Conservation (phyloP, 2,888 invertebrate species). For the Sminthurides aquaticus region DNA sequence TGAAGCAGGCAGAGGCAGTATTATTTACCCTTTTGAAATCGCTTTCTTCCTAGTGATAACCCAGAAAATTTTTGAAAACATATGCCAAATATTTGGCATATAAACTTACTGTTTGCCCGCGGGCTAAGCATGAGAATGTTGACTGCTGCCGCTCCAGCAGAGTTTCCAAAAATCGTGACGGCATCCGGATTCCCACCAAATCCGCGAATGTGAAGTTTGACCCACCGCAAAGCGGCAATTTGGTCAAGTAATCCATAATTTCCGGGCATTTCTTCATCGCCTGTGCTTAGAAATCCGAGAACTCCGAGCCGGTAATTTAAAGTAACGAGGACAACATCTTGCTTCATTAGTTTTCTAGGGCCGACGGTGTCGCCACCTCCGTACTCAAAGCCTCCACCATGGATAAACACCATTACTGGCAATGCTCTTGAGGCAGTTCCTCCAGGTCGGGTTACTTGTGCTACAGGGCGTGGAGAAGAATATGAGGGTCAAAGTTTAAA, state of each 20-base stretch:
- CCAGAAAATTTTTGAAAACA: background rate
- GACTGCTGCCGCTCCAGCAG: conserved; percentile 50
- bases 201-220: conserved; percentile 9
- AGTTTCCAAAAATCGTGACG: conserved; percentile 52
- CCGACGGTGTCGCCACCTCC: conserved; percentile 54
- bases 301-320: conserved; percentile 59
- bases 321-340: conserved; percentile 60
- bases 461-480: conserved; percentile 1
- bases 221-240: conserved; percentile 23
- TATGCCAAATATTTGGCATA: background rate
- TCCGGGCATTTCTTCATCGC: conserved; percentile 25
- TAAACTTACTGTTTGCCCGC: conserved; percentile 46
- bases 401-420: conserved; percentile 60
- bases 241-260: conserved; percentile 32
- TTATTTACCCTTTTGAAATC: no score
- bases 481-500: no score
- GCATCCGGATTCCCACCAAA: conserved; percentile 45
- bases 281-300: conserved; percentile 34
- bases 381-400: conserved; percentile 65
- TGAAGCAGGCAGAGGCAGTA: no score
- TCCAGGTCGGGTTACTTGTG: conserved; percentile 5
- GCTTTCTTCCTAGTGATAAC: no score
- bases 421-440: conserved; percentile 44
- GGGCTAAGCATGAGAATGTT: conserved; percentile 52
- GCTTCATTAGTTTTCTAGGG: conserved; percentile 57